Conservation (phyloP, 2,888 invertebrate species). For the Chymomyza caudatula region DNA sequence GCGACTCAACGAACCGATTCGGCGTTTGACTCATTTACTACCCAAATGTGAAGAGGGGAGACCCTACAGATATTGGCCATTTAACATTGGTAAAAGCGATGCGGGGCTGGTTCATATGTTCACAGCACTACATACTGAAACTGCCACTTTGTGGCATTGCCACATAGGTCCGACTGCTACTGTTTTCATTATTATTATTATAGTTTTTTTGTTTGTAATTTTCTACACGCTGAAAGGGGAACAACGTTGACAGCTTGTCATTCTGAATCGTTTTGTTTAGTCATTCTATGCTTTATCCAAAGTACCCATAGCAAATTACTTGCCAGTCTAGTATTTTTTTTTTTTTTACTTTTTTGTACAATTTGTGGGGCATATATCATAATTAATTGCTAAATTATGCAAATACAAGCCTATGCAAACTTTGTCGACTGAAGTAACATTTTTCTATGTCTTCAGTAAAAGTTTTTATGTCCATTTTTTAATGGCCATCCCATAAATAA, state of each 20-base stretch:
- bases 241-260: constrained; percentile 67
- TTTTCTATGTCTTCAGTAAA: constrained; percentile 56
- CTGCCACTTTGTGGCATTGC: constrained; percentile 72
- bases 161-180: constrained; percentile 55
- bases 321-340: constrained; percentile 26
- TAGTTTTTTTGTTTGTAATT: constrained; percentile 55
- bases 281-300: constrained; percentile 43
- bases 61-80: not conserved
- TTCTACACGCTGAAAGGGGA: constrained; percentile 30
- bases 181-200: constrained; percentile 53
- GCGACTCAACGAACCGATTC: constrained; percentile 67
- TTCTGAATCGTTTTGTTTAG: constrained; percentile 68
- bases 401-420: constrained; percentile 56
- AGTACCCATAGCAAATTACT: constrained; percentile 31
- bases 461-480: constrained; percentile 20
- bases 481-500: constrained; percentile 39
- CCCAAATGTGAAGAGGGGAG: constrained; percentile 3
- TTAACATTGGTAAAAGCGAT: not conserved
- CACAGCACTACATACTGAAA: constrained; percentile 16
- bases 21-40: constrained; percentile 67
- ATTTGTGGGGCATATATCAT: constrained; percentile 58
- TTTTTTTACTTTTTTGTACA: constrained; percentile 18
- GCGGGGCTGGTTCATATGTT: not conserved
- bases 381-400: constrained; percentile 72
- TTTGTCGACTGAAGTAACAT: constrained; percentile 45